Evolutionary conservation across 2,113 vertebrate genomes (phyloP), one percentile per base, ranked within the genome.

Genomic region (Varanus salvator): DNA sequence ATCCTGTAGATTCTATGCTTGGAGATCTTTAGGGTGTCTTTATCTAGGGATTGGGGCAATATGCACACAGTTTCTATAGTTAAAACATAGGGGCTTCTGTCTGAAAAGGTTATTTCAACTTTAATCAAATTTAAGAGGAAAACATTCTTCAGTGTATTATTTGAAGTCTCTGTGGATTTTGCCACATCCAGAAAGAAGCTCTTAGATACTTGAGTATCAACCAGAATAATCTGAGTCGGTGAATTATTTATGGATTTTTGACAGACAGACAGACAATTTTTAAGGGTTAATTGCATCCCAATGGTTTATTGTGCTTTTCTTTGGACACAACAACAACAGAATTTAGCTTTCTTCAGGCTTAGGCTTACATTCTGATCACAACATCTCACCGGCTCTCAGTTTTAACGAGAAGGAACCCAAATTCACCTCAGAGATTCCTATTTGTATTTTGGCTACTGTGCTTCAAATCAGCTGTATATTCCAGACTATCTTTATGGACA

Each of bases 21-120:
- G 89, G 8, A 74, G 34, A 87, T 93, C 83, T 87, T 68, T 15
- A 80, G n/a, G 25, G n/a, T 1, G 1, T 92, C 80, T 93, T 94
- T 95, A 85, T 84, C 84, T 93, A 95, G 93, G 88, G 90, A 3
- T 2, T 72, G 0, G 87, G 85, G 81, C 90, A 93, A 2, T 17
- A 87, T 82, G 77, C 90, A 78, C 57, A 29, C 1, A 38, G 27
- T 60, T 92, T 84, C 44, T 44, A 76, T 60, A 92, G 87, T 57
- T 93, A 92, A 21, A 21, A 50, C 84, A 92, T 91, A 90, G 14
- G 77, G 91, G 19, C 31, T 83, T 85, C 48, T 50, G 23, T 81
- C 90, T 89, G 91, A 64, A 50, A 44, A 80, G 8, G 8, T 86
- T 89, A 88, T 60, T 74, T 93, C 88, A 87, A 93, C 15, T 69